Conservation (phyloP, 2,888 invertebrate species). For the Cataglyphis rosenhaueri region DNA sequence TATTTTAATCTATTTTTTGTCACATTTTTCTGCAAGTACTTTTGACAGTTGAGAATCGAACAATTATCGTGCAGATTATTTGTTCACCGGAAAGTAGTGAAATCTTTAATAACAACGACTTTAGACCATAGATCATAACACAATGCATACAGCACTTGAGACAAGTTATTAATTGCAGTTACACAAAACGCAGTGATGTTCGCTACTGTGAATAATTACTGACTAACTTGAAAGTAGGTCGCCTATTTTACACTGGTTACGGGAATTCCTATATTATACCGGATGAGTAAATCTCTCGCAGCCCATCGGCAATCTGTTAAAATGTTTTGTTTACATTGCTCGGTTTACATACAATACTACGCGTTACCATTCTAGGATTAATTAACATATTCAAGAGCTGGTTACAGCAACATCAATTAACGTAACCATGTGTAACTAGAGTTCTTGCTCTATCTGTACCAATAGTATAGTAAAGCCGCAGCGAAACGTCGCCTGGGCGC, state of each 20-base stretch:
- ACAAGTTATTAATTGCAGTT: conserved; percentile 22
- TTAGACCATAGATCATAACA: background rate
- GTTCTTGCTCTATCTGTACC: conserved; percentile 31
- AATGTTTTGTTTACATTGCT: conserved; percentile 35
- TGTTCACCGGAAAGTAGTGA: background rate
- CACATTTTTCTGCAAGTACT: background rate
- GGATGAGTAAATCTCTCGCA: conserved; percentile 23
- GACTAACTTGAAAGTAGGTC: conserved; percentile 39
- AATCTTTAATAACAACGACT: conserved; percentile 8
- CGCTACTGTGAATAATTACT: conserved; percentile 26
- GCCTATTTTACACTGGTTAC: conserved; percentile 28
- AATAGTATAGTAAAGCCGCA: conserved; percentile 11
- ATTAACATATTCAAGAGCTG: conserved; percentile 51
- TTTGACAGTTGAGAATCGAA: background rate
- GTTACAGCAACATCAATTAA: conserved; percentile 34
- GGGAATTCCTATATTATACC: conserved; percentile 25
- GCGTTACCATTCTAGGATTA: conserved; percentile 35
- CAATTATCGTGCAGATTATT: background rate
- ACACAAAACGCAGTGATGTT: conserved; percentile 29
- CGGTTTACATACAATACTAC: conserved; percentile 8
- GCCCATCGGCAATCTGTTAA: conserved; percentile 37
- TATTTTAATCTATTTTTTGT: background rate
- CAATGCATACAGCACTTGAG: background rate
- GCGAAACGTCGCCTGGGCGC: background rate
- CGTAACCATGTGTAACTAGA: conserved; percentile 13